Evolutionary conservation across 1,140 invertebrate genomes (phyloP).

Genomic region (Psix sp.): DNA sequence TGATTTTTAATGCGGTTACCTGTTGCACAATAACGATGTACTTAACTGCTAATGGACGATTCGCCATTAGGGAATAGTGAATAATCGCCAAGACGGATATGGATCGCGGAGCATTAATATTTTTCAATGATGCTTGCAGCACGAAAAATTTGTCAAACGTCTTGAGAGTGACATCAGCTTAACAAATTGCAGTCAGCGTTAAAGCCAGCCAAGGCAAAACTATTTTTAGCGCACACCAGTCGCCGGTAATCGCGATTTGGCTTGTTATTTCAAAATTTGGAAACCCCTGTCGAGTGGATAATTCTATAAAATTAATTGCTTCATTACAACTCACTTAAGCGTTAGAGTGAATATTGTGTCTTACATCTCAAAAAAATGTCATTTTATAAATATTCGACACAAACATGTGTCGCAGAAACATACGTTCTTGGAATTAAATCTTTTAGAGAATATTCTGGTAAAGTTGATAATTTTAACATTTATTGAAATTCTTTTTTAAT

Average conservation of each 20-base stretch:
- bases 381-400: not conserved
- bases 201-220: constrained; percentile 10
- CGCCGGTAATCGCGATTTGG: constrained; percentile 19
- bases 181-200: constrained; percentile 42
- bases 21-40: constrained; percentile 40
- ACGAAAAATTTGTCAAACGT: constrained; percentile 54
- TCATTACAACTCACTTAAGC: not conserved
- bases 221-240: constrained; percentile 39
- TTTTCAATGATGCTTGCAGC: constrained; percentile 49
- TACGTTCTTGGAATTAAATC: no score
- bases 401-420: not conserved
- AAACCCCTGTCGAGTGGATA: not conserved
- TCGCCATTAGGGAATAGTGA: constrained; percentile 26
- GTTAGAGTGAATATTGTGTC: not conserved
- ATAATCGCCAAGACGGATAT: constrained; percentile 39
- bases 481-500: no score
- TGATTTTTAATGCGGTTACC: constrained; percentile 41
- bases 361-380: not conserved
- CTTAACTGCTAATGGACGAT: constrained; percentile 33
- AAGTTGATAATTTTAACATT: no score
- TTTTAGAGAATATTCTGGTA: no score
- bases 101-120: constrained; percentile 50
- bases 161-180: constrained; percentile 27
- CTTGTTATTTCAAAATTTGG: constrained; percentile 25
- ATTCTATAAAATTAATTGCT: constrained; percentile 7